Evolutionary conservation across 2,888 invertebrate genomes (phyloP).

Genomic region (Callyntrura guangdongensis): DNA sequence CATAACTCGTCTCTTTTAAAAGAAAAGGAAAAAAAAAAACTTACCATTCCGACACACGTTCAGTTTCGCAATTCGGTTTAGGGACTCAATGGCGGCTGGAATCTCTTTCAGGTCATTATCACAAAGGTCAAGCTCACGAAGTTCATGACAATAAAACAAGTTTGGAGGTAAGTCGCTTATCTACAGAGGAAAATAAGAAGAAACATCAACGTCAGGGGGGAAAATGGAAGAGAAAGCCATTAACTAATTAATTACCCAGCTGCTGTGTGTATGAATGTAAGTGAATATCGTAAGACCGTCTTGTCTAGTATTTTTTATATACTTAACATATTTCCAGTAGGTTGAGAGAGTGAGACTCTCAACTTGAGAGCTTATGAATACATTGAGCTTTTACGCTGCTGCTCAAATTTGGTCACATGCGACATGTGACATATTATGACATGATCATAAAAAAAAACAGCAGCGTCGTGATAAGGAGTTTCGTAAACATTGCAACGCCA

Average conservation of each 20-base stretch:
- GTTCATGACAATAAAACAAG: conserved; percentile 96
- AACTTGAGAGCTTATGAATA: no score
- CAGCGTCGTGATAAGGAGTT: no score
- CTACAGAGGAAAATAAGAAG: conserved; percentile 86
- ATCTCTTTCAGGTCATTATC: conserved; percentile 96
- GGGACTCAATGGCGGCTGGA: conserved; percentile 94
- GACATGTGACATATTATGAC: neutral
- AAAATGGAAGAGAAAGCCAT: neutral
- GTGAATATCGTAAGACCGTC: no score
- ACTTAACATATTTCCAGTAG: no score
- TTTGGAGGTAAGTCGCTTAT: conserved; percentile 93
- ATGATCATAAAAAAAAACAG: neutral
- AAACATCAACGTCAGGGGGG: neutral
- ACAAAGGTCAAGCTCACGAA: conserved; percentile 93
- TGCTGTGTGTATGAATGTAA: neutral
- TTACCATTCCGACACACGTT: conserved; percentile 94
- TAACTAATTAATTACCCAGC: neutral
- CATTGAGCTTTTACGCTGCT: no score
- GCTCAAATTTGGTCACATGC: neutral
- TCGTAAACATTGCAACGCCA: no score
- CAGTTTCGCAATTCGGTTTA: conserved; percentile 93
- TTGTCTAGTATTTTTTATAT: neutral
- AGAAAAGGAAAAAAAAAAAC: conserved; percentile 84
- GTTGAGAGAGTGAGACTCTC: no score
- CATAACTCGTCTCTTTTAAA: neutral